Evolutionary conservation across 2,888 invertebrate genomes (phyloP).

Genomic region (Drosophila nigritarsus): DNA sequence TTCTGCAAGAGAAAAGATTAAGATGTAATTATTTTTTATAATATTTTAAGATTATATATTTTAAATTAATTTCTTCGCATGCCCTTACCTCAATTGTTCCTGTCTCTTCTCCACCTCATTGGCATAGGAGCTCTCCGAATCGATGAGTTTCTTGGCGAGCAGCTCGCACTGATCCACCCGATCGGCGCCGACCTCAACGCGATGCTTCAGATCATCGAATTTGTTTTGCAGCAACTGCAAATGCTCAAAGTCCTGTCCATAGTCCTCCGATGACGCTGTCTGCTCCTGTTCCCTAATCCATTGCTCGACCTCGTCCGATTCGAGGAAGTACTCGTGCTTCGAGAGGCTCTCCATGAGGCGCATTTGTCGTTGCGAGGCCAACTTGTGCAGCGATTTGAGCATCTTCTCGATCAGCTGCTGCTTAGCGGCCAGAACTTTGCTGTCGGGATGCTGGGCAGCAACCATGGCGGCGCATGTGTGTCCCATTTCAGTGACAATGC

Average conservation of each 20-base stretch:
- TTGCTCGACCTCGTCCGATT: slow-evolving; percentile 94
- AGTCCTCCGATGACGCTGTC: slow-evolving; percentile 95
- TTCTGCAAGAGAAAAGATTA: slow-evolving; percentile 84
- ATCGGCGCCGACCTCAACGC: slow-evolving; percentile 95
- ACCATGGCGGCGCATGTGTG: slow-evolving; percentile 93
- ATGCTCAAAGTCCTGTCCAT: slow-evolving; percentile 97
- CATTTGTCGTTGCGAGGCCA: slow-evolving; percentile 92
- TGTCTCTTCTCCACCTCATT: slow-evolving; percentile 94
- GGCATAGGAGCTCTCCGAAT: slow-evolving; percentile 93
- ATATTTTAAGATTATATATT: background rate
- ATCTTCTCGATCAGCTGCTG: slow-evolving; percentile 92
- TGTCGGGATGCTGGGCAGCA: slow-evolving; percentile 92
- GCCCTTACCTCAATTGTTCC: slow-evolving; percentile 92
- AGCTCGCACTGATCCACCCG: slow-evolving; percentile 96
- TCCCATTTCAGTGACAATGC: slow-evolving; percentile 96
- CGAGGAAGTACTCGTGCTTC: slow-evolving; percentile 95
- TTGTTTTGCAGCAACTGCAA: slow-evolving; percentile 93
- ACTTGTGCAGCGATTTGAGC: slow-evolving; percentile 91
- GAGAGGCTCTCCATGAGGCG: slow-evolving; percentile 96
- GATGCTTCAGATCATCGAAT: slow-evolving; percentile 96
- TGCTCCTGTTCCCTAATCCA: slow-evolving; percentile 97
- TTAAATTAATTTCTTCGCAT: background rate
- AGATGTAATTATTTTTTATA: background rate
- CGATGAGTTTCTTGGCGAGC: slow-evolving; percentile 94
- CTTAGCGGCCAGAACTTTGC: slow-evolving; percentile 91